A percentile compares a stretch with the other conserved stretches of the same genome.
Evolutionary conservation across 1,140 invertebrate genomes (phyloP).

Genomic region (Leptopilina boulardi): DNA sequence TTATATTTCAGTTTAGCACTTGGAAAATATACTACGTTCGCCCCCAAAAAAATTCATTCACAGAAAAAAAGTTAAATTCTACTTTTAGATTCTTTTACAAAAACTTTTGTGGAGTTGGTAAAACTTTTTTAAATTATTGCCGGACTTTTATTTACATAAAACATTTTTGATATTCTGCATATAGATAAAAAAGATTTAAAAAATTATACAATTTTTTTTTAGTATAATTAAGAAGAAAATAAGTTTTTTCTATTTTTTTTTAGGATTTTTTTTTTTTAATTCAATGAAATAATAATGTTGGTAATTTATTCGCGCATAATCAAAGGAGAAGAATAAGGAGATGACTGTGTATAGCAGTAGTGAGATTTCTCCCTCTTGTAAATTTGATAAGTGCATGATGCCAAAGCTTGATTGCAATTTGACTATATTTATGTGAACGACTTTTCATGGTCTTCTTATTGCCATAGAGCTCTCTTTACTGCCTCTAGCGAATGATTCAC

Average conservation of each 20-base stretch:
- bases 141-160: neutral
- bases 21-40: neutral
- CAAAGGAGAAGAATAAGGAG: neutral
- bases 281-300: too few relatives aligned
- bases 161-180: neutral
- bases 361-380: neutral
- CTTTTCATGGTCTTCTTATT: constrained; percentile 9
- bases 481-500: constrained; percentile 11
- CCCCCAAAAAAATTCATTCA: neutral
- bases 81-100: neutral
- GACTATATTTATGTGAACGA: constrained; percentile 14
- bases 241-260: too few relatives aligned
- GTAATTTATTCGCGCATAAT: too few relatives aligned
- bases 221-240: too few relatives aligned
- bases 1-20: constrained; percentile 22
- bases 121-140: neutral
- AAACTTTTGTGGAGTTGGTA: neutral
- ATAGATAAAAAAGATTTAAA: too few relatives aligned
- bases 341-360: neutral
- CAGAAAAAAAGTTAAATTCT: neutral
- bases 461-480: neutral
- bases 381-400: neutral
- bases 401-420: constrained; percentile 5
- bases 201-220: too few relatives aligned
- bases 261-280: too few relatives aligned